These are phyloP conservation scores for Aleiodes leptofemur DNA, from an alignment of 2,888 invertebrate genomes.

Conservation along the genomic window DNA sequence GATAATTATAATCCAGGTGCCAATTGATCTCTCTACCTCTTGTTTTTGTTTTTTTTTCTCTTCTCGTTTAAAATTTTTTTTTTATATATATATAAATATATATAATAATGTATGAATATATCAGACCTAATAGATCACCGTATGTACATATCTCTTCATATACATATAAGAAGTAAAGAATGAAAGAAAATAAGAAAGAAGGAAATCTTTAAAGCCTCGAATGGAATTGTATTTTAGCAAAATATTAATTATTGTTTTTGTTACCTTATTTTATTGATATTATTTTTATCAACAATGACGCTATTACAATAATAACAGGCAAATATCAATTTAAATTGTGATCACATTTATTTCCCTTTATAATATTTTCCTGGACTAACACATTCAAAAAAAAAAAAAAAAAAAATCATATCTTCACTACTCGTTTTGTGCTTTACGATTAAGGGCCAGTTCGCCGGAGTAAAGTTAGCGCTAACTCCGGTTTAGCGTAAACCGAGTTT, in stretches of 20 bases:
- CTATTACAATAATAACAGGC: conserved; percentile 26
- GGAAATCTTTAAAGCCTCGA: conserved; percentile 9
- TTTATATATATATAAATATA: background rate
- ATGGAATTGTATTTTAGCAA: conserved; percentile 60
- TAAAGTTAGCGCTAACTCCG: no score
- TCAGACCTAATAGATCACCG: conserved; percentile 10
- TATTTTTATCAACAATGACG: conserved; percentile 27
- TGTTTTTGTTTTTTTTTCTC: conserved; percentile 18
- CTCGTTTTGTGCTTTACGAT: no score
- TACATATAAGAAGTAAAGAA: background rate
- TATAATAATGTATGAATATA: conserved; percentile 7
- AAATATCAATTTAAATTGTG: conserved; percentile 8
- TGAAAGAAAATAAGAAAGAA: background rate
- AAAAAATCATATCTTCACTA: no score
- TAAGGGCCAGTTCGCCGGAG: no score
- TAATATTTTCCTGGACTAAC: background rate
- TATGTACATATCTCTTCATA: conserved; percentile 33
- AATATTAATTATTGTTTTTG: conserved; percentile 63
- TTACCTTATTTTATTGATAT: conserved; percentile 61
- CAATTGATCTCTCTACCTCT: conserved; percentile 37
- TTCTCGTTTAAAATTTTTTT: conserved; percentile 13
- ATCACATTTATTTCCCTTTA: background rate
- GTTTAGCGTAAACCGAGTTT: no score
- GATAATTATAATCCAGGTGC: conserved; percentile 18
- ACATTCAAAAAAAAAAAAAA: no score